Base-by-base conservation (phyloP, 2,888 invertebrate genomes). In the Lasioglossum malachurum region DNA sequence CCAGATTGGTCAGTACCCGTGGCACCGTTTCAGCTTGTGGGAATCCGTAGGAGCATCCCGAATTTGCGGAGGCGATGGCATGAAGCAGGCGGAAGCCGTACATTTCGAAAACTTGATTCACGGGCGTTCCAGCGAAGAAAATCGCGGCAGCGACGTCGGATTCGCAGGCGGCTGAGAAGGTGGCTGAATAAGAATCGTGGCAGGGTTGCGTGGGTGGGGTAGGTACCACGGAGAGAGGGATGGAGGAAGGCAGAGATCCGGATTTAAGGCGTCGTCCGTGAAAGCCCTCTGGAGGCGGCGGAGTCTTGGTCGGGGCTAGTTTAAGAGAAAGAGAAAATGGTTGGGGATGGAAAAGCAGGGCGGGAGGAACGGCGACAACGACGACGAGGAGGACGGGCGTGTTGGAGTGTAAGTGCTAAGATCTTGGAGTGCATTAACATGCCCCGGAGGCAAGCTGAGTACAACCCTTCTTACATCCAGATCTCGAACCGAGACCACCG, bases 321-420 rank as follows among this genome's bases (percentile, higher is more conserved):
- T 94, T 94, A 93, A 94, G 95, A 95, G 94, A 94, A 94, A 94
- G 95, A 94, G 95, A 95, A 95, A 95, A 94, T 94, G 93, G 93
- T 91, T 92, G 92, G 92, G 90, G 91, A 92, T 88, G 91, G 90
- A 90, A 89, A 90, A 91, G 90, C 87, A 83, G 88, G 57, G 86
- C 84, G 64, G 89, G 84, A 84, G 89, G 38, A 38, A 38, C 69
- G 67, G 35, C 67, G 67, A 87, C 78, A 89, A 87, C 85, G 86
- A 85, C 77, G 88, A 87, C 75, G 74, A 86, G 77, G 72, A 84
- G 87, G 89, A 89, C 86, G 82, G 87, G 94, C 94, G 95, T 95
- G 95, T 95, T 93, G 91, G 95, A 95, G 95, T 95, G 95, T 95
- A 95, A 95, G 95, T 95, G 95, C 95, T 95, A 95, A 95, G 95